Conservation (phyloP, 2,888 invertebrate genomes). For the Coelopa pilipes region DNA sequence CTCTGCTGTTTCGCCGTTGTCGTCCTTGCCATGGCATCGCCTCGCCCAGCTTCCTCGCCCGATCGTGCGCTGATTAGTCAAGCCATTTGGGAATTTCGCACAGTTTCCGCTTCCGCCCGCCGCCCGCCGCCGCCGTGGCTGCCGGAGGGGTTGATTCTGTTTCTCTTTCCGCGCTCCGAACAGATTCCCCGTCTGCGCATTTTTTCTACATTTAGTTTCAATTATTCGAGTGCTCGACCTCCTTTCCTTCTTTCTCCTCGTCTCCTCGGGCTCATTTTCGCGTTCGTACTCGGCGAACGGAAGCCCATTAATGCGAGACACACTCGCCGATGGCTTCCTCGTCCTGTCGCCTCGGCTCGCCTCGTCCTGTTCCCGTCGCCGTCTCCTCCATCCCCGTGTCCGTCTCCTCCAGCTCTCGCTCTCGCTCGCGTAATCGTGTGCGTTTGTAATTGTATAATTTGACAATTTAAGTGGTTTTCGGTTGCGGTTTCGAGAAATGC, state of each 20-base stretch:
- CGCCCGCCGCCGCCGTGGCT: no score
- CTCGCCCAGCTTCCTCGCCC: conserved; percentile 13
- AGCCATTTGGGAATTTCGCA: conserved; percentile 48
- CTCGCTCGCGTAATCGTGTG: conserved; percentile 18
- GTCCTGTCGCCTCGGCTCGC: not conserved
- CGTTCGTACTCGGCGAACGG: no score
- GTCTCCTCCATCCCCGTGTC: conserved; percentile 3
- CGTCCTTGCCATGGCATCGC: not conserved
- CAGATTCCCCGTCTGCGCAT: not conserved
- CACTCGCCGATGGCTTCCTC: conserved; percentile 10
- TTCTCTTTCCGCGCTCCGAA: not conserved
- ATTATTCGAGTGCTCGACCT: conserved; percentile 33
- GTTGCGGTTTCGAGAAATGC: conserved; percentile 37
- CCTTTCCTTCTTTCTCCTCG: not conserved
- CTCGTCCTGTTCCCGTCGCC: not conserved
- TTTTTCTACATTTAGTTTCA: conserved; percentile 31
- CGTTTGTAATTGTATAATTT: conserved; percentile 41
- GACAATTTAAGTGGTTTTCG: conserved; percentile 40
- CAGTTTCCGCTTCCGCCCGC: conserved; percentile 59
- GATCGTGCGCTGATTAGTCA: conserved; percentile 40
- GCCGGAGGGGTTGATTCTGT: conserved; percentile 40
- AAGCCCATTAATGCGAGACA: no score
- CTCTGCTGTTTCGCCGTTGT: not conserved
- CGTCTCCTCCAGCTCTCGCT: no score
- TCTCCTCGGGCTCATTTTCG: not conserved